Conservation (phyloP, 2,797 vertebrate genomes). For the Margarornis squamiger region DNA sequence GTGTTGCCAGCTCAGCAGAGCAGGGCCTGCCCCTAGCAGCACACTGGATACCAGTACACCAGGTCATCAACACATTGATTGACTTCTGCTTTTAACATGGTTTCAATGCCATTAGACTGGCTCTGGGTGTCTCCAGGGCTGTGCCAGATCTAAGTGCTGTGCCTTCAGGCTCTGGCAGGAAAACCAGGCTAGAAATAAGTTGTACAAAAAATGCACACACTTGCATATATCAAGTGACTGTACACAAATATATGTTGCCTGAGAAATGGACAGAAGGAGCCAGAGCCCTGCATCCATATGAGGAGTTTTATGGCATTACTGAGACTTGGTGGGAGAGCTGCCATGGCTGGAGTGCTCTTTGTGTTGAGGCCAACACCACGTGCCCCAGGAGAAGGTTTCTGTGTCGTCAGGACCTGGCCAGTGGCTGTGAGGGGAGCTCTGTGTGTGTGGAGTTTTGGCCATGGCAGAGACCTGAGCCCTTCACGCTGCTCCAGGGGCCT, state of each 20-base stretch:
- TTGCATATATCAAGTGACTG: background rate
- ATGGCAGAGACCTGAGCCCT: background rate
- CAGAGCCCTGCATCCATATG: background rate
- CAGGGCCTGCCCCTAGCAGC: background rate
- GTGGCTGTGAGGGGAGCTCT: background rate
- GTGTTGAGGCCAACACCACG: background rate
- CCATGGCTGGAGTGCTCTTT: background rate
- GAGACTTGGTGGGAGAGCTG: background rate
- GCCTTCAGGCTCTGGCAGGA: background rate
- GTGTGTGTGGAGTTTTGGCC: background rate
- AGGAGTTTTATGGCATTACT: background rate
- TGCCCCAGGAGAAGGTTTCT: background rate
- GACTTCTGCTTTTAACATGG: background rate
- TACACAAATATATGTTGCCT: background rate
- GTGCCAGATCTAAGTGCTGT: background rate
- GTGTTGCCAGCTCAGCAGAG: background rate
- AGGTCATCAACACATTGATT: background rate
- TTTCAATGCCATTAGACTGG: background rate
- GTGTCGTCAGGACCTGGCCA: background rate
- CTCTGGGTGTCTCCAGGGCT: background rate
- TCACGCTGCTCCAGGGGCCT: background rate
- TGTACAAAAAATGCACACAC: background rate
- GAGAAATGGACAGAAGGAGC: background rate
- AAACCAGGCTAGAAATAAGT: background rate
- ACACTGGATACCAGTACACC: background rate